Evolutionary conservation across 2,113 vertebrate genomes (phyloP), one percentile per base, ranked within the genome.

Genomic region (Callopanchax toddi): DNA sequence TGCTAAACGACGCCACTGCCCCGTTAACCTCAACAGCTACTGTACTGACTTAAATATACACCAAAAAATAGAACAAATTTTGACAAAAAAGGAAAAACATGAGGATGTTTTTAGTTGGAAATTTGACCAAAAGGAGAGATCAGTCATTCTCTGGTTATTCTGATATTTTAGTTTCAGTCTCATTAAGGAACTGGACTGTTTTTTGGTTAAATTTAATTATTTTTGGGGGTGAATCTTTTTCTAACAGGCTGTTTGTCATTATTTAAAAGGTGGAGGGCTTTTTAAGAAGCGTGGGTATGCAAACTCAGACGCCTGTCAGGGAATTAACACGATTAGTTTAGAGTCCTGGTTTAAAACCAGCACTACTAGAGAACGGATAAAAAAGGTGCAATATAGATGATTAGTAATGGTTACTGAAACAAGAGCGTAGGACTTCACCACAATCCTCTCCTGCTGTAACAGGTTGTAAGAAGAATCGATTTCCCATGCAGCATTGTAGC

Each of bases 401-500:
- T 89, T 80, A 85, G 74, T 71, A 58, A 68, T n/a, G 58, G 73
- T 59, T 71, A 76, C 53, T 79, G 59, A 74, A 54, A 61, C 12
- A 45, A 72, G 61, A 52, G 49, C 48, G 13, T 66, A 26, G 42
- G 25, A 25, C n/a, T 51, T 71, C 12, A 67, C 67, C 67, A 50
- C 67, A 40, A 51, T 61, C 66, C 42, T 60, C 58, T 77, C 63
- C 60, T 34, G 70, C 68, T 71, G 52, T 44, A 26, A 62, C 74
- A 67, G 58, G 60, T 44, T 82, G 71, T 82, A 42, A 74, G 72
- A 79, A 72, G 53, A 85, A 48, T n/a, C 18, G 26, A 58, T 84
- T 78, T 87, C 81, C 76, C 81, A 84, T 71, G 87, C 86, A 91
- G 89, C 88, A 91, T 88, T 91, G 90, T 90, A 91, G 90, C 90